Conservation (phyloP, 2,113 vertebrate genomes). For the Carassius auratus region DNA sequence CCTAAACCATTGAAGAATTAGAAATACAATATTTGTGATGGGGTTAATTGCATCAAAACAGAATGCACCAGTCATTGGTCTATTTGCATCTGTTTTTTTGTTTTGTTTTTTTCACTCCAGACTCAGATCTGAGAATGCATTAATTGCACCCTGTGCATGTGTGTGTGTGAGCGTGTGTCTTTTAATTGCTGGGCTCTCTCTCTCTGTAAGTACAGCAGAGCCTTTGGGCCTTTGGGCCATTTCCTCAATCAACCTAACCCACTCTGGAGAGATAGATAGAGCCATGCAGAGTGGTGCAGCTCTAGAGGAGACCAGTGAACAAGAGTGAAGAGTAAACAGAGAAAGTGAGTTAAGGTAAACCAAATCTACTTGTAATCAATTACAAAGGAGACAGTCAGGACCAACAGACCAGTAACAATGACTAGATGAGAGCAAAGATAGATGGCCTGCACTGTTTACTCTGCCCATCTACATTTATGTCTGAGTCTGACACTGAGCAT, state of each 20-base stretch:
- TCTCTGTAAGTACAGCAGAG: slow-evolving; percentile 57
- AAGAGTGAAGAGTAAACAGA: slow-evolving; percentile 37
- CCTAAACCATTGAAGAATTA: slow-evolving; percentile 4
- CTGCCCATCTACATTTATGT: slow-evolving; percentile 25
- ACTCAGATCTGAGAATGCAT: slow-evolving; percentile 34
- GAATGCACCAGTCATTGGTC: slow-evolving; percentile 25
- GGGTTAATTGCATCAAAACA: slow-evolving; percentile 25
- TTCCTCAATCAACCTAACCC: slow-evolving; percentile 54
- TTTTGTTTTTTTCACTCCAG: not conserved
- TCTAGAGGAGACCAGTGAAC: slow-evolving; percentile 18
- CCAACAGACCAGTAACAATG: not conserved
- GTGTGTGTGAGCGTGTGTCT: slow-evolving; percentile 43
- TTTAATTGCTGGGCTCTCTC: slow-evolving; percentile 56
- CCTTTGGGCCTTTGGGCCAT: slow-evolving; percentile 49
- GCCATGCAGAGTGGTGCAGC: slow-evolving; percentile 25
- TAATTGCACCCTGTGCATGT: slow-evolving; percentile 25
- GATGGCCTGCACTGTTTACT: not conserved
- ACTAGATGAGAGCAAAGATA: not conserved
- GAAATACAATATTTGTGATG: slow-evolving; percentile 8
- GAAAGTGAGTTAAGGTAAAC: slow-evolving; percentile 1
- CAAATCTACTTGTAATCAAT: not conserved
- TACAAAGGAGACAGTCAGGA: not conserved
- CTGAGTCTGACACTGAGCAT: slow-evolving; percentile 8
- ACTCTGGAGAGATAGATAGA: slow-evolving; percentile 49
- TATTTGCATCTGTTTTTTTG: not conserved